Evolutionary conservation across 2,888 invertebrate genomes (phyloP).

Genomic region (Lepidocyrtinus sp.): DNA sequence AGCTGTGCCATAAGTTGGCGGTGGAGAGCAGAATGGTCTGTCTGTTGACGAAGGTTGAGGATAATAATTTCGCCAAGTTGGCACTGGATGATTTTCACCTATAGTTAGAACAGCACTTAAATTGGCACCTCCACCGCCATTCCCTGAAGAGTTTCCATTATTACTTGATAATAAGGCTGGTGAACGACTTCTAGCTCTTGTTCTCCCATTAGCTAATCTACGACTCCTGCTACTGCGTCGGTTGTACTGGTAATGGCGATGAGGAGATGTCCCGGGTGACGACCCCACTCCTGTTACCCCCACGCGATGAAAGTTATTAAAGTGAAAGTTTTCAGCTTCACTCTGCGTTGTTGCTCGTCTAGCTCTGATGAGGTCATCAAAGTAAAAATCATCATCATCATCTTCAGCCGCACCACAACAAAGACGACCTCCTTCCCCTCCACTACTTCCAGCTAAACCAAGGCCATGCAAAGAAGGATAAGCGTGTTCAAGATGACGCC

Average conservation of each 20-base stretch:
- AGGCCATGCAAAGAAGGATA: slow-evolving; percentile 38
- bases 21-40: slow-evolving; percentile 39
- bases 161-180: slow-evolving; percentile 21
- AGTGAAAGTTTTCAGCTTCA: slow-evolving; percentile 24
- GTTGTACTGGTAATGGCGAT: slow-evolving; percentile 20
- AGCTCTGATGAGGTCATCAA: slow-evolving; percentile 31
- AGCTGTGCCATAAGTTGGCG: slow-evolving; percentile 42
- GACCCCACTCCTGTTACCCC: background rate
- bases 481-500: slow-evolving; percentile 36
- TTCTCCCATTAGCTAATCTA: slow-evolving; percentile 21
- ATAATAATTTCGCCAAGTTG: slow-evolving; percentile 35
- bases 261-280: background rate
- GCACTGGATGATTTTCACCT: background rate
- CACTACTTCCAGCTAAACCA: slow-evolving; percentile 29
- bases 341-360: background rate
- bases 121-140: background rate
- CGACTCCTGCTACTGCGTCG: slow-evolving; percentile 18
- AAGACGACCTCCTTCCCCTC: slow-evolving; percentile 25
- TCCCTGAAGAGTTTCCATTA: background rate
- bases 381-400: slow-evolving; percentile 45
- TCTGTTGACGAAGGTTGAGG: slow-evolving; percentile 35
- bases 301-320: background rate
- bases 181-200: slow-evolving; percentile 38
- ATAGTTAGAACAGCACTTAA: background rate
- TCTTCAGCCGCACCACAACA: background rate